Percentiles rank a stretch among this genome's conserved stretches.
phyloP scores from a whole-genome alignment of 2,888 invertebrate species.

The Trachelus stipa region DNA sequence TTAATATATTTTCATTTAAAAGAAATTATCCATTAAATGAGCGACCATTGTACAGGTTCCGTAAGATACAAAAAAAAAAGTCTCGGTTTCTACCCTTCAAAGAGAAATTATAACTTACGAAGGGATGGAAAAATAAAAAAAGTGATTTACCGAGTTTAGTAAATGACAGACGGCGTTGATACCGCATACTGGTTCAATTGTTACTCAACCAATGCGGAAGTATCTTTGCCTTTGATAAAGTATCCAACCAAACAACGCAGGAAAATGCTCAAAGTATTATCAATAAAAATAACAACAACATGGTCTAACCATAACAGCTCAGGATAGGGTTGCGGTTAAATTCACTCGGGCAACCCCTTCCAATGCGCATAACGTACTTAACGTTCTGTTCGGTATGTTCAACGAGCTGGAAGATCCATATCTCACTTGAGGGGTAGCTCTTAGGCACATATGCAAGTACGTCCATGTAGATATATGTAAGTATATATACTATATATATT shows the following conservation, averaged over 20 bases:
- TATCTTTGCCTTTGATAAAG: not conserved
- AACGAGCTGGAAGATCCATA: constrained; percentile 63
- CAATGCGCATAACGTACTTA: constrained; percentile 34
- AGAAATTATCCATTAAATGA: too few species aligned
- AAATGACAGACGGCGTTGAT: not conserved
- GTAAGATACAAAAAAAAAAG: too few species aligned
- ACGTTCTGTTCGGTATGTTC: constrained; percentile 54
- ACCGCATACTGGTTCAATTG: not conserved
- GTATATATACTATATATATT: not conserved
- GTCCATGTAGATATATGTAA: not conserved
- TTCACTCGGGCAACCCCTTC: constrained; percentile 49
- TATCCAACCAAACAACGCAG: not conserved
- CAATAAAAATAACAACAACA: not conserved
- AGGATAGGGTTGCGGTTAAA: constrained; percentile 40
- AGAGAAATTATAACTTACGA: not conserved
- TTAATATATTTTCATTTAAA: too few species aligned
- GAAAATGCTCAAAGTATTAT: constrained; percentile 10
- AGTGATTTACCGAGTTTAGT: too few species aligned
- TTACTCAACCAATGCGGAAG: not conserved
- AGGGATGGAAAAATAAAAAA: not conserved
- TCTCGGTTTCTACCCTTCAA: too few species aligned
- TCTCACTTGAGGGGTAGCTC: constrained; percentile 55
- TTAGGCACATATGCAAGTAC: constrained; percentile 33
- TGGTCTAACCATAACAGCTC: constrained; percentile 3
- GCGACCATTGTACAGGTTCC: too few species aligned